Evolutionary conservation across 2,113 vertebrate species (phyloP).

Genomic region (Synodontis membranacea): DNA sequence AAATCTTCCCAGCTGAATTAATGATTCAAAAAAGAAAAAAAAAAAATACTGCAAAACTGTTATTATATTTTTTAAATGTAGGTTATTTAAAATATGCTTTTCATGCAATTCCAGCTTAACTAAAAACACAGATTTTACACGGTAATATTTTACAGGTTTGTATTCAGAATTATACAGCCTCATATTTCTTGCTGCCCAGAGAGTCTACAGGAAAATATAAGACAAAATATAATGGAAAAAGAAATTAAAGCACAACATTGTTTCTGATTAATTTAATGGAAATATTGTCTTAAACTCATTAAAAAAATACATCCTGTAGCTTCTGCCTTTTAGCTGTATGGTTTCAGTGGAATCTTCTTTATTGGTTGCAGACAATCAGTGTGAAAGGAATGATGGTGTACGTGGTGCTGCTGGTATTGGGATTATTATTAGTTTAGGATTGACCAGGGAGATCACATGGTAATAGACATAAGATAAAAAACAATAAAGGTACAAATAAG

Average conservation of each 20-base stretch:
- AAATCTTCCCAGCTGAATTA: neutral
- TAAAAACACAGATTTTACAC: neutral
- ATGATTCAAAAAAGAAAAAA: neutral
- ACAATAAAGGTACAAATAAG: neutral
- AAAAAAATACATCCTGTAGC: neutral
- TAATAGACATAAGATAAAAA: slow-evolving; percentile 52
- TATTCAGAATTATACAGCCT: neutral
- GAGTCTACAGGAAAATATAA: neutral
- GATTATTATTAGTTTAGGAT: neutral
- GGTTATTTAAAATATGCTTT: neutral
- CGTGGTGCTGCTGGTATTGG: neutral
- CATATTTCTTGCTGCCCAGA: neutral
- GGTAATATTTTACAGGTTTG: neutral
- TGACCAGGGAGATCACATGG: neutral
- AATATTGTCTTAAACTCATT: neutral
- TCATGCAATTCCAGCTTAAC: neutral
- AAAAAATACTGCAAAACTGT: neutral
- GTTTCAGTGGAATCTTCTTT: neutral
- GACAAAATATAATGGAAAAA: neutral
- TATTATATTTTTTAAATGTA: neutral
- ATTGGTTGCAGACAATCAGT: neutral
- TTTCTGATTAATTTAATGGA: neutral
- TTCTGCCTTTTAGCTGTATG: neutral
- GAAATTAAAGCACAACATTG: neutral
- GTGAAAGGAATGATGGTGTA: neutral